Percentiles rank a stretch among this genome's conserved stretches.
Conservation (phyloP, 2,888 invertebrate genomes). For the Erebia aethiops region DNA sequence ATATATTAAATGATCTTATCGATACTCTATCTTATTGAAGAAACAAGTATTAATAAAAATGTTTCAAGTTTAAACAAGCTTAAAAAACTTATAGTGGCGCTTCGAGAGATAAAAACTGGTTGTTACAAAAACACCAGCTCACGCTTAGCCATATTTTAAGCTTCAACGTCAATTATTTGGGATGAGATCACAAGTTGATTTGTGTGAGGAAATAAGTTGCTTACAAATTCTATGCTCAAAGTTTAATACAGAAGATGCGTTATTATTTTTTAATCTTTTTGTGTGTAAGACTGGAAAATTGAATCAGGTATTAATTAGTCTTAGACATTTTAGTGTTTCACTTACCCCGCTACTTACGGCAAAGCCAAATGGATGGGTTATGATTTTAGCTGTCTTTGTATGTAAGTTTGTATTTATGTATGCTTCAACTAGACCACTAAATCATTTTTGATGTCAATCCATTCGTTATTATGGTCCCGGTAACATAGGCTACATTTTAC, state of each 20-base stretch:
- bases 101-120: neutral
- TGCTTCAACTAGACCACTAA: no score
- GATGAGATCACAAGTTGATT: slow-evolving; percentile 65
- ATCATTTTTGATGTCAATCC: no score
- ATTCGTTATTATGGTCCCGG: no score
- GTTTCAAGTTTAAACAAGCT: neutral
- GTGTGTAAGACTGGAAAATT: slow-evolving; percentile 3
- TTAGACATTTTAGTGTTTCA: slow-evolving; percentile 10
- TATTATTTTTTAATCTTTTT: neutral
- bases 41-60: neutral
- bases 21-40: neutral
- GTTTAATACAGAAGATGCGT: slow-evolving; percentile 1
- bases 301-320: slow-evolving; percentile 12
- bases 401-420: no score
- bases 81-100: neutral
- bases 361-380: no score
- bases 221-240: neutral
- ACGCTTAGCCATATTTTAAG: slow-evolving; percentile 44
- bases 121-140: slow-evolving; percentile 32
- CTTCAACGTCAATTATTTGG: slow-evolving; percentile 67
- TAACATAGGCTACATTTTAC: no score
- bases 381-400: no score
- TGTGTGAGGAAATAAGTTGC: slow-evolving; percentile 7
- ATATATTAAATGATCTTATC: neutral
- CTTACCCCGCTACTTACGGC: no score